Evolutionary conservation across 1,140 invertebrate genomes (phyloP), one percentile per base, ranked within the genome.

Genomic region (Lasioglossum baleicum): DNA sequence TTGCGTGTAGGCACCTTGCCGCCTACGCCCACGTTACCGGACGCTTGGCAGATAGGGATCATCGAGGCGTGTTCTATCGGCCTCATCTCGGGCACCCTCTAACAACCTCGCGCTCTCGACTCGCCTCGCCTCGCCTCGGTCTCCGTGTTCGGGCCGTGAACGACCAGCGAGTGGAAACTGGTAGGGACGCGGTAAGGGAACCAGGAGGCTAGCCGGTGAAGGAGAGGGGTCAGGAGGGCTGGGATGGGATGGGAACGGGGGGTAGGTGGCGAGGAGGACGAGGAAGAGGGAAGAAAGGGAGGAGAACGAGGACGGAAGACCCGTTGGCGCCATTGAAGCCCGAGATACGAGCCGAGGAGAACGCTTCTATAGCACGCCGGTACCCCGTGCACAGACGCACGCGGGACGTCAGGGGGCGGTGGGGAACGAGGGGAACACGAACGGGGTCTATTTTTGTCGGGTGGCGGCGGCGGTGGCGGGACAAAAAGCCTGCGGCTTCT

Each of bases 401-500:
- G 75, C 11, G 35, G 63, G 44, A 64, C 35, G 71, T 71, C 26
- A 90, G 92, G n/a, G 92, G 90, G 51, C 3, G 5, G 1, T 13
- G 17, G 51, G 51, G 13, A 20, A 13, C 3, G 51, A 91, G 53
- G 68, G 75, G 78, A 58, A 72, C 80, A 73, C 80, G 82, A 79
- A 72, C 76, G 80, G 77, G 84, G 85, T 90, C 90, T 90, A 90
- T 90, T 90, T 91, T 91, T 90, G 85, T 90, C 87, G 89, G 90
- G 88, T 88, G 85, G 84, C 84, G 80, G 79, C 87, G 80, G 79
- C 70, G 72, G 83, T 87, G 87, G 87, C 90, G 88, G 89, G 87
- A 91, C 91, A 93, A 92, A 91, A 91, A 92, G 91, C 90, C 90
- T 88, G 89, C 91, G 90, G 91, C 92, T 90, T 91, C 89, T 86